Evolutionary conservation across 2,797 vertebrate species (phyloP), one percentile per base, ranked within the genome.

Genomic region (Eremophila alpestris): DNA sequence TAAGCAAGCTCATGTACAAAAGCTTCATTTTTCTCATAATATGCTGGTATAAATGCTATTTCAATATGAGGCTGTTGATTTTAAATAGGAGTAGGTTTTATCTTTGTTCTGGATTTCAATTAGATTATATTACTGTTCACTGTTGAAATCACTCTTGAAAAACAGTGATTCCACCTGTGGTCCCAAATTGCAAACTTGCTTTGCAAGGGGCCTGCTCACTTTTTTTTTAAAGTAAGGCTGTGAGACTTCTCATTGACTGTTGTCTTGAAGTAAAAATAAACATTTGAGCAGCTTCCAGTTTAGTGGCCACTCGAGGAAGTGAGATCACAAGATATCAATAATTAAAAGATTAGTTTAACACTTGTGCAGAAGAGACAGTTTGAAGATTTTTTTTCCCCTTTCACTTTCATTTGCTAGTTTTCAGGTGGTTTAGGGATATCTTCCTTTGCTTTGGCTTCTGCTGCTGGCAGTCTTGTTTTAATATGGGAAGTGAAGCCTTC

Each of bases 21-120:
- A 78, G 73, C 71, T 89, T 95, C 59, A 38, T 96, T 98, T 97
- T 94, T 91, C 82, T 96, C 86, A 93, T 95, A 82, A 84, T 93
- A 58, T 87, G 14, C 88, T 81, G 43, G 18, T 63, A 38, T 81
- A 87, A 89, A 81, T 76, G 76, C 18, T 52, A 52, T 75, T 92
- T 88, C 83, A 55, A 78, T 68, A 62, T 5, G 12, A 52, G n/a
- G 34, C 46, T 87, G 80, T 81, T 7, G 27, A 46, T 85, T 78
- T 92, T 73, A 80, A 34, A 23, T 69, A 63, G 65, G 27, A 68
- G 12, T 56, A 58, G 23, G 10, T 83, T 83, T 94, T 81, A 24
- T 65, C 24, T 83, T 85, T 77, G 15, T 65, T 87, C 30, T 27
- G 41, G 11, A 59, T 93, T 85, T 93, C 63, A 89, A 5, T 82